Evolutionary conservation across 2,797 vertebrate genomes (phyloP).

Genomic region (Enteromius argenteus): DNA sequence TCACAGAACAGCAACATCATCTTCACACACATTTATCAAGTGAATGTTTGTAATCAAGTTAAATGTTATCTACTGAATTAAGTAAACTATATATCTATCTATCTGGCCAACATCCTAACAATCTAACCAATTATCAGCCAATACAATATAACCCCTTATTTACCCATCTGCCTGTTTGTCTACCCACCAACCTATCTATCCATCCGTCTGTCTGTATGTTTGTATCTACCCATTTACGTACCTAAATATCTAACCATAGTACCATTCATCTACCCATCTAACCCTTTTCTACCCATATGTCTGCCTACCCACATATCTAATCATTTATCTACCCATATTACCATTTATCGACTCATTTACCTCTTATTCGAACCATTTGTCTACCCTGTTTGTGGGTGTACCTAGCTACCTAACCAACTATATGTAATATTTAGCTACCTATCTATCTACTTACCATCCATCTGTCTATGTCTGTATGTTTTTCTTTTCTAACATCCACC

Average conservation of each 20-base stretch:
- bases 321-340: background rate
- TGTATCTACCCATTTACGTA: background rate
- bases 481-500: too few species aligned
- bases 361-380: background rate
- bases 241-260: background rate
- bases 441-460: background rate
- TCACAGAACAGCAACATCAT: background rate
- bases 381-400: background rate
- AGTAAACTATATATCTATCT: background rate
- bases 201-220: background rate
- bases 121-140: too few species aligned
- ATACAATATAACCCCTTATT: background rate
- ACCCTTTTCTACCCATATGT: background rate
- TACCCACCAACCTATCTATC: background rate
- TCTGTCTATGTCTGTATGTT: too few species aligned
- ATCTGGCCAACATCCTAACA: background rate
- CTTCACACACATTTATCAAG: slow-evolving; percentile 2
- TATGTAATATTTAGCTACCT: background rate
- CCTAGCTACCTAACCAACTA: background rate
- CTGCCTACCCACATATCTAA: background rate
- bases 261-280: background rate
- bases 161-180: background rate
- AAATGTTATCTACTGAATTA: too few species aligned
- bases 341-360: background rate
- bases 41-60: slow-evolving; percentile 2